Percentiles rank a stretch among this genome's conserved stretches.
phyloP scores from a whole-genome alignment of 2,113 vertebrate genomes.

The Gopherus flavomarginatus region DNA sequence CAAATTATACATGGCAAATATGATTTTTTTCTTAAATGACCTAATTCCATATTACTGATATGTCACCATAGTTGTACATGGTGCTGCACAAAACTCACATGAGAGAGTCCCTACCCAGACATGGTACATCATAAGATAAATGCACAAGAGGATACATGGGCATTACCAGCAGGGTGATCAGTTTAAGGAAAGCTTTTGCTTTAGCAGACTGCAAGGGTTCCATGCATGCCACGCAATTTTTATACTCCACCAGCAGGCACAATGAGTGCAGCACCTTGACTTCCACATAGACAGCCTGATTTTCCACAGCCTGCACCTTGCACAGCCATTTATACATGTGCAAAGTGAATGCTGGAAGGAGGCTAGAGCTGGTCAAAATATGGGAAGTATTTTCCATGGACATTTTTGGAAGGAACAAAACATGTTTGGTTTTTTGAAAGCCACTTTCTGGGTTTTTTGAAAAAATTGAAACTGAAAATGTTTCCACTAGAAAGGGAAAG shows the following conservation, averaged over 20 bases:
- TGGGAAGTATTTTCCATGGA: neutral
- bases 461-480: neutral
- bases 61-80: neutral
- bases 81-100: neutral
- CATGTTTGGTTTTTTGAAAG: neutral
- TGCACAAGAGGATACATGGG: neutral
- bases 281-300: neutral
- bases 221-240: neutral
- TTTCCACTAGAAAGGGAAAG: neutral
- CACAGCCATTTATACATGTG: neutral
- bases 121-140: neutral
- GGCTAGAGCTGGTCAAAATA: neutral
- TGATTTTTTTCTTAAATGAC: neutral
- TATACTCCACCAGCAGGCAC: neutral
- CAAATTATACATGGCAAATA: neutral
- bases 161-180: neutral
- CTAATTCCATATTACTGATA: neutral
- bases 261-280: neutral
- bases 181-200: neutral
- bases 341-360: conserved; percentile 1
- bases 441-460: neutral
- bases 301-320: neutral
- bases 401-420: neutral
- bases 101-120: neutral
- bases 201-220: neutral